Evolutionary conservation across 2,888 invertebrate species (phyloP).

Genomic region (Calliscelio sp.): DNA sequence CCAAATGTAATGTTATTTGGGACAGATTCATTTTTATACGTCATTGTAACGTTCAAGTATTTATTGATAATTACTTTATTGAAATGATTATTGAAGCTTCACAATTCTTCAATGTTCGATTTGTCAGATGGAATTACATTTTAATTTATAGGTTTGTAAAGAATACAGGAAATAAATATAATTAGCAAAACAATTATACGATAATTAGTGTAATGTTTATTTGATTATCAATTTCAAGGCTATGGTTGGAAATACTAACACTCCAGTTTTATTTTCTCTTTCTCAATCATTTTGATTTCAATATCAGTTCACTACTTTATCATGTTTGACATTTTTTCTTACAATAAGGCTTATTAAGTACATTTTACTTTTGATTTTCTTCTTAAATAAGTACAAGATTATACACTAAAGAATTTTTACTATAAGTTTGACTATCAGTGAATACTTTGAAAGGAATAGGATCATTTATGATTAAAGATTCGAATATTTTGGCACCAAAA

Average conservation of each 20-base stretch:
- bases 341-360: too few relatives aligned
- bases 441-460: too few relatives aligned
- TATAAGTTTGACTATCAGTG: too few relatives aligned
- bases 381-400: too few relatives aligned
- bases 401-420: too few relatives aligned
- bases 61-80: slow-evolving; percentile 27
- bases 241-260: background rate
- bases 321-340: too few relatives aligned
- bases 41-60: slow-evolving; percentile 35
- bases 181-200: slow-evolving; percentile 22
- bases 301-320: too few relatives aligned
- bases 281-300: background rate
- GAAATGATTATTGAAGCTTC: background rate
- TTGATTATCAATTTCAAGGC: slow-evolving; percentile 9
- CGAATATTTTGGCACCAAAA: too few relatives aligned
- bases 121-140: slow-evolving; percentile 3
- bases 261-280: background rate
- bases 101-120: slow-evolving; percentile 6
- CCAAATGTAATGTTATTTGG: slow-evolving; percentile 11
- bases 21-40: slow-evolving; percentile 21
- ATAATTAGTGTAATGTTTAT: slow-evolving; percentile 43
- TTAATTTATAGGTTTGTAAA: slow-evolving; percentile 51
- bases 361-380: too few relatives aligned
- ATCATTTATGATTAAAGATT: too few relatives aligned
- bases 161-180: slow-evolving; percentile 36